Conservation (phyloP, 2,113 vertebrate genomes). For the Columba livia region DNA sequence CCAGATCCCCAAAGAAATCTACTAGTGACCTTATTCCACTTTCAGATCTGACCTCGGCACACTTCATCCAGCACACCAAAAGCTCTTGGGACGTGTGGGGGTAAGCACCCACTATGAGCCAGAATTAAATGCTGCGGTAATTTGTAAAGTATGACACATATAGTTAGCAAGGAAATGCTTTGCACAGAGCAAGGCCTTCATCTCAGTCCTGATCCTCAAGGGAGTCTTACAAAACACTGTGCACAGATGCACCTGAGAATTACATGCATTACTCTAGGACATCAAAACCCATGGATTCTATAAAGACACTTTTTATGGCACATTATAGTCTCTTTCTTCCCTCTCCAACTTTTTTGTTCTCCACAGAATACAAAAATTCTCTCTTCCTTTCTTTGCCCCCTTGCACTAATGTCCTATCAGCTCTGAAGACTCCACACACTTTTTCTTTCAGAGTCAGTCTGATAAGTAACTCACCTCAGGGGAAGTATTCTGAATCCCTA, state of each 20-base stretch:
- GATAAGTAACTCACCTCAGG: not conserved
- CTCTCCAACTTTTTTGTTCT: not conserved
- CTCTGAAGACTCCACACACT: not conserved
- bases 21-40: not conserved
- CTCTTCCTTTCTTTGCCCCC: not conserved
- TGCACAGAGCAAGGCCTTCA: not conserved
- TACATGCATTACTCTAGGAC: not conserved
- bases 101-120: not conserved
- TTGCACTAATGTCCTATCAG: not conserved
- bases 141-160: not conserved
- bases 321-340: not conserved
- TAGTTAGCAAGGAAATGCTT: not conserved
- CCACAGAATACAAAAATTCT: not conserved
- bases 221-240: not conserved
- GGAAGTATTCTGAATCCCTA: not conserved
- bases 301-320: not conserved
- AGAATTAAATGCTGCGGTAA: not conserved
- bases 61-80: not conserved
- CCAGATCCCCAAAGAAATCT: not conserved
- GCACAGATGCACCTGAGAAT: not conserved
- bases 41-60: not conserved
- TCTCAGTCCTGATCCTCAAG: not conserved
- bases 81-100: not conserved
- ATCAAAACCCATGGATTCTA: not conserved
- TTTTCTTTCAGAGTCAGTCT: not conserved